These are phyloP conservation scores for Caenorhabditis sinica DNA, from an alignment of 2,888 invertebrate genomes.

Conservation along the genomic window DNA sequence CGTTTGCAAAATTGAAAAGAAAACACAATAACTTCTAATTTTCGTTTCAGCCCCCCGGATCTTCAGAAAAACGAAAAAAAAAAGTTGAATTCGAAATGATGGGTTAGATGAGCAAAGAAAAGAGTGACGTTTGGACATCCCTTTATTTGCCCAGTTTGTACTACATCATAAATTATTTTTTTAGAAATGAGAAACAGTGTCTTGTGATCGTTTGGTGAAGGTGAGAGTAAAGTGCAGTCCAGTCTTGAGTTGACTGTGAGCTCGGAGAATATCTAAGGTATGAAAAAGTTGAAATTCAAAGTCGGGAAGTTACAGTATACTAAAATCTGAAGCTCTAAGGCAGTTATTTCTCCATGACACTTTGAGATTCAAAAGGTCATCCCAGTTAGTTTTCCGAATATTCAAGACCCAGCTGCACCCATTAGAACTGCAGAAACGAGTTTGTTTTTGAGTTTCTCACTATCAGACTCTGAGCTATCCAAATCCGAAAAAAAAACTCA, in stretches of 20 bases:
- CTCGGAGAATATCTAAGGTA: no score
- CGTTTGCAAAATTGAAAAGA: not conserved
- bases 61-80: slow-evolving; percentile 3
- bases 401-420: no score
- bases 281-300: no score
- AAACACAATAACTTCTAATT: not conserved
- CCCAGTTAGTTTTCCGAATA: no score
- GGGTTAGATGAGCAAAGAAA: not conserved
- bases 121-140: slow-evolving; percentile 17
- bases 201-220: not conserved
- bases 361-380: no score
- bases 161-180: slow-evolving; percentile 39
- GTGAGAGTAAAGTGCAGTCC: slow-evolving; percentile 1
- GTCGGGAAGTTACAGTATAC: no score
- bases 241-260: not conserved
- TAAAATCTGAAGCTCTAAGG: no score
- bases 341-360: no score
- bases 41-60: slow-evolving; percentile 31
- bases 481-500: not conserved
- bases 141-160: slow-evolving; percentile 4
- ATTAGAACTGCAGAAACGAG: not conserved
- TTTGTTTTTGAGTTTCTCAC: not conserved
- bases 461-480: not conserved
- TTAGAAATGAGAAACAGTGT: slow-evolving; percentile 1
- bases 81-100: slow-evolving; percentile 20